Evolutionary conservation across 2,797 vertebrate genomes (phyloP), one percentile per base, ranked within the genome.

Genomic region (Bucorvus abyssinicus): DNA sequence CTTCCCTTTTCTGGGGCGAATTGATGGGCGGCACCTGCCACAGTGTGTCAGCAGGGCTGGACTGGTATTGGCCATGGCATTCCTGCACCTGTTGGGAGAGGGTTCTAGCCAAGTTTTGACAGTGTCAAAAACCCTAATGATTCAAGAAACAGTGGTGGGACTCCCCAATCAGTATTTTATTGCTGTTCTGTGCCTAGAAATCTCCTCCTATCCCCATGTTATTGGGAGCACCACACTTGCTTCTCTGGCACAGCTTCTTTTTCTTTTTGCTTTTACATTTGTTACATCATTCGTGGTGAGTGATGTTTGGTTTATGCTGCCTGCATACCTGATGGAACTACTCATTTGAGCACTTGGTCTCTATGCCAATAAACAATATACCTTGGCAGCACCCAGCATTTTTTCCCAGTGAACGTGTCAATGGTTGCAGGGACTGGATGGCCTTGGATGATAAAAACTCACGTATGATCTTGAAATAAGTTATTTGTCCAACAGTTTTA

Each of bases 351-450:
- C 5, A 3, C 91, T 92, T 61, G 47, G 67, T 96, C 75, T 87
- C 88, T 93, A 24, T 92, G 93, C 95, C 94, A 94, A 84, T 95
- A 96, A 97, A 95, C 94, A 96, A 52, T 95, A 87, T 89, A 77
- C 86, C 74, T 95, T 96, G 95, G 96, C 95, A 96, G 86, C 2
- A 1, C 52, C 47, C 50, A 61, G 92, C 94, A 93, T 96, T 93
- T 94, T 96, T 95, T 95, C 57, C 86, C 82, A 56, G 52, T 94
- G 93, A 93, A 95, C 0, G 0, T 91, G 68, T 94, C 88, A 94
- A 78, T 94, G 81, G 69, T 64, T 94, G 76, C 75, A 61, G 61
- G 73, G 65, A 30, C 71, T 81, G 84, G 75, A 75, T 91, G 64
- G 44, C 64, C 38, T 12, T 40, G 38, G 38, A 40, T 40, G 69